Conservation (phyloP, 2,113 vertebrate genomes). For the Egretta garzetta region DNA sequence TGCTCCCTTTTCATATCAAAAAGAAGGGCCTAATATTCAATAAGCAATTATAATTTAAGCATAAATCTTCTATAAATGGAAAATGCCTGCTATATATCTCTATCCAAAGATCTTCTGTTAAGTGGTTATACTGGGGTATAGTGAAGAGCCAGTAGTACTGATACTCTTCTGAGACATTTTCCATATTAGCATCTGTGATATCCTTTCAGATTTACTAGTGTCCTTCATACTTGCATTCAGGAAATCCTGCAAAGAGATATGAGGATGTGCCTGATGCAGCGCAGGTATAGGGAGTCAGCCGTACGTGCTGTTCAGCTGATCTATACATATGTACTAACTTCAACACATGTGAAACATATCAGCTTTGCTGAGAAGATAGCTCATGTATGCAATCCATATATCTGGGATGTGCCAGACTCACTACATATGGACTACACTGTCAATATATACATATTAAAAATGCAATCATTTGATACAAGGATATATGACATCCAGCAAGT, state of each 20-base stretch:
- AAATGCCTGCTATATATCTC: background rate
- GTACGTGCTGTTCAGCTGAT: background rate
- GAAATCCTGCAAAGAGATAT: background rate
- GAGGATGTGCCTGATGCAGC: background rate
- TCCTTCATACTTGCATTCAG: background rate
- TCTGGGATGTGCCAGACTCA: background rate
- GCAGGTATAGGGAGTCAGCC: background rate
- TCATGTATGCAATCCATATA: rapidly evolving
- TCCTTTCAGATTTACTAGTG: background rate
- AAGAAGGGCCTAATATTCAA: background rate
- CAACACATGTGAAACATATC: background rate
- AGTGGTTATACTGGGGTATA: background rate
- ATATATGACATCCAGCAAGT: background rate
- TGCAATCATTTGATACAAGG: background rate
- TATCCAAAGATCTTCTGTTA: background rate
- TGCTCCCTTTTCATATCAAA: background rate
- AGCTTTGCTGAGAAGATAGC: background rate
- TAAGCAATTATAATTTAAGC: background rate
- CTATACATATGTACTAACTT: background rate
- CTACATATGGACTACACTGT: background rate
- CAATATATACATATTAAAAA: background rate
- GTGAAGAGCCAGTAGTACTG: background rate
- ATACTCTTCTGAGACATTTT: background rate
- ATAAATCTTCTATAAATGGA: background rate
- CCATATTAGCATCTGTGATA: background rate